phyloP scores from a whole-genome alignment of 2,113 vertebrate genomes.

The Psophia crepitans region DNA sequence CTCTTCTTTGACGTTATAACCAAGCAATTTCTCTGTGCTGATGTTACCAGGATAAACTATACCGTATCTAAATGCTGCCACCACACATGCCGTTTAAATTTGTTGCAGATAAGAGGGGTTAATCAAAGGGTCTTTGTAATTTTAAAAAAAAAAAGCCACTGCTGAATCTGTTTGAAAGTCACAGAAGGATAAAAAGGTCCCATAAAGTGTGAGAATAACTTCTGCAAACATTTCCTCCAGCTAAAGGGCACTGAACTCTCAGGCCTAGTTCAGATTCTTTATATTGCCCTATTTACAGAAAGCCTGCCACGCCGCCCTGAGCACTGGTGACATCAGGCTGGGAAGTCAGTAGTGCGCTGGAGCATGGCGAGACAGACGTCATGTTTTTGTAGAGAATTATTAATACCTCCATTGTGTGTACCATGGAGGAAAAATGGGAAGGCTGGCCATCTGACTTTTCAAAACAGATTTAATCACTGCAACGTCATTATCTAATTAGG shows the following conservation, averaged over 20 bases:
- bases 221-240: neutral
- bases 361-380: accelerated
- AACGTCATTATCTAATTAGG: neutral
- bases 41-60: neutral
- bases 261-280: neutral
- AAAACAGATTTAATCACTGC: neutral
- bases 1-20: neutral
- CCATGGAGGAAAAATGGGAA: neutral
- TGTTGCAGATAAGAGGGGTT: neutral
- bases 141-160: too few relatives aligned
- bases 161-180: neutral
- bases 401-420: neutral
- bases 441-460: neutral
- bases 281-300: neutral
- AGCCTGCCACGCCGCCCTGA: accelerated
- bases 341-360: neutral
- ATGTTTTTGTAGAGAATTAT: neutral
- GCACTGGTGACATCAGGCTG: neutral
- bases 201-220: neutral
- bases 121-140: neutral
- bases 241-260: neutral
- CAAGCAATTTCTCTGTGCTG: neutral
- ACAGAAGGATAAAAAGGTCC: neutral
- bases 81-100: neutral
- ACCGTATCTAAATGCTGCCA: neutral